Evolutionary conservation across 2,888 invertebrate species (phyloP).

Genomic region (Amphipoea lucens): DNA sequence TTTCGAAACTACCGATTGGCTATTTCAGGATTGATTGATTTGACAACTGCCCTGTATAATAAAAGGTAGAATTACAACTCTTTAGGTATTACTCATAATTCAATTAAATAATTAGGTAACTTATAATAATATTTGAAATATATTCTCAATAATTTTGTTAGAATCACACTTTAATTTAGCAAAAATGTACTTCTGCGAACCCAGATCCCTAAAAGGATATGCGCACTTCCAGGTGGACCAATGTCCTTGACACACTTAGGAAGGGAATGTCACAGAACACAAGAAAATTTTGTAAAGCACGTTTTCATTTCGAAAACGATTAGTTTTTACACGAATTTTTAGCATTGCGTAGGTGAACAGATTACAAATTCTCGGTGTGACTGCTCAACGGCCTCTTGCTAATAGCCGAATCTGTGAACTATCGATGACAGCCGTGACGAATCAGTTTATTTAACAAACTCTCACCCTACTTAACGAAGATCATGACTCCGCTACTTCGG

Average conservation of each 20-base stretch:
- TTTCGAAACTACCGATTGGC: conserved; percentile 54
- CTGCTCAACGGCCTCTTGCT: conserved; percentile 13
- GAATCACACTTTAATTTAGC: background rate
- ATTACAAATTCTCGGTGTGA: background rate
- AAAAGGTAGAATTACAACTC: conserved; percentile 10
- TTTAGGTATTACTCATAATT: background rate
- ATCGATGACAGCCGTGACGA: conserved; percentile 42
- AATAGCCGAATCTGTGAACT: conserved; percentile 41
- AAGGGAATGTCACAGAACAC: conserved; percentile 31
- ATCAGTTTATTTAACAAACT: conserved; percentile 34
- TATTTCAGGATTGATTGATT: conserved; percentile 53
- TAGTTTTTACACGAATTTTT: background rate
- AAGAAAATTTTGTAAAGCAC: background rate
- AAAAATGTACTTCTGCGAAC: conserved; percentile 8
- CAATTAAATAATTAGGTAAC: background rate
- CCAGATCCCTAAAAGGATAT: conserved; percentile 14
- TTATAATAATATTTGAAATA: background rate
- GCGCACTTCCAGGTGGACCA: conserved; percentile 27
- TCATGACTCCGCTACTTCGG: conserved; percentile 47
- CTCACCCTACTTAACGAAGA: conserved; percentile 58
- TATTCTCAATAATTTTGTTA: background rate
- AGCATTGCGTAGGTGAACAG: conserved; percentile 1
- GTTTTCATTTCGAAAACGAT: background rate
- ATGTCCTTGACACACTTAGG: conserved; percentile 50
- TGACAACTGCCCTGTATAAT: conserved; percentile 22